These are phyloP conservation scores for Otis tarda DNA, from an alignment of 2,113 vertebrate genomes.

Conservation along the genomic window DNA sequence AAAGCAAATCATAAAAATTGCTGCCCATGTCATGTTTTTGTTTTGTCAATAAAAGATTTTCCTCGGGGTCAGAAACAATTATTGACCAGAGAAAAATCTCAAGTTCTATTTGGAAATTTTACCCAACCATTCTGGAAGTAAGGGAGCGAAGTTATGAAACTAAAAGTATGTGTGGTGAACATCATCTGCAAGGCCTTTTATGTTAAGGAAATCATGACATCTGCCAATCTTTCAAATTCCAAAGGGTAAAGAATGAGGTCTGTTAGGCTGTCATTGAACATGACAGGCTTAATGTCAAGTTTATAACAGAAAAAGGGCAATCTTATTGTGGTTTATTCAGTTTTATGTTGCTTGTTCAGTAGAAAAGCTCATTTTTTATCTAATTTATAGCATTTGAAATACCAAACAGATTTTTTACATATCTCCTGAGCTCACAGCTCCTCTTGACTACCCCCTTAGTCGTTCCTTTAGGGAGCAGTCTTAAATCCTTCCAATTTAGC, in stretches of 20 bases:
- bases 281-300: constrained; percentile 99
- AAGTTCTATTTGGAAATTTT: constrained; percentile 49
- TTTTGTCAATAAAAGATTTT: constrained; percentile 70
- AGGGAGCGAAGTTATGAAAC: constrained; percentile 64
- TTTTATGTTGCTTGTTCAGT: constrained; percentile 92
- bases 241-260: constrained; percentile 93
- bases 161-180: constrained; percentile 68
- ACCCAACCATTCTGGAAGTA: constrained; percentile 21
- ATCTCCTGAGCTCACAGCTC: constrained; percentile 97
- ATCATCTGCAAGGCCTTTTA: constrained; percentile 78
- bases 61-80: constrained; percentile 64
- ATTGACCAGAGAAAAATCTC: constrained; percentile 53
- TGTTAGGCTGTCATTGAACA: constrained; percentile 98
- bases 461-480: constrained; percentile 91
- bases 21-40: constrained; percentile 50
- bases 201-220: constrained; percentile 91
- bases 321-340: constrained; percentile 99
- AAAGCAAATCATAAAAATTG: constrained; percentile 73
- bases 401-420: constrained; percentile 99
- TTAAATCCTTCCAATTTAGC: constrained; percentile 99
- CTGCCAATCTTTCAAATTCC: constrained; percentile 93
- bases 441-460: constrained; percentile 84
- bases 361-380: constrained; percentile 92
- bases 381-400: constrained; percentile 99
- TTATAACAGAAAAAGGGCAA: constrained; percentile 94